phyloP scores from a whole-genome alignment of 2,888 invertebrate genomes.

The Fissipunctia ypsillon region DNA sequence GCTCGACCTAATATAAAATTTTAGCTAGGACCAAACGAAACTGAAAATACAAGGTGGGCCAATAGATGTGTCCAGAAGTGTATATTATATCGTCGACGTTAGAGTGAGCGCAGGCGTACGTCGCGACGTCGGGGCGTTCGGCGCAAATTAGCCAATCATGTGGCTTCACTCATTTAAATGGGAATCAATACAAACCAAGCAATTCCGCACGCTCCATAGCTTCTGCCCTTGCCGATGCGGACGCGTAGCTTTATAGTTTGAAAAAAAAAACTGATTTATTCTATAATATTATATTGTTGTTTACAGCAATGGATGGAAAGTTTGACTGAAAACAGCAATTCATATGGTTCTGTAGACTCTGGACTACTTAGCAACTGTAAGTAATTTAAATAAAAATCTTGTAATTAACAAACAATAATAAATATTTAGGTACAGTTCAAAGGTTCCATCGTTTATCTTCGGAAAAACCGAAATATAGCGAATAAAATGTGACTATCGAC shows the following conservation, averaged over 20 bases:
- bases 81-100: not conserved
- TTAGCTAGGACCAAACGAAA: too few species aligned
- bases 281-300: constrained; percentile 56
- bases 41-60: too few species aligned
- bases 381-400: constrained; percentile 41
- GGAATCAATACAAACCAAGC: not conserved
- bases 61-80: too few species aligned
- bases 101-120: not conserved
- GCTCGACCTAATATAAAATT: too few species aligned
- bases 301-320: constrained; percentile 84
- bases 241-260: not conserved
- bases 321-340: constrained; percentile 80
- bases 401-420: constrained; percentile 49
- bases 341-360: constrained; percentile 74
- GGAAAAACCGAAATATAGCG: too few species aligned
- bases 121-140: too few species aligned
- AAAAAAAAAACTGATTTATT: constrained; percentile 33
- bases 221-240: not conserved
- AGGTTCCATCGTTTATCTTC: too few species aligned
- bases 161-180: not conserved
- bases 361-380: constrained; percentile 63
- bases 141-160: not conserved
- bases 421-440: too few species aligned
- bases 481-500: too few species aligned
- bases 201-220: not conserved